Conservation (phyloP, 2,797 vertebrate genomes). For the Muscicapa striata region DNA sequence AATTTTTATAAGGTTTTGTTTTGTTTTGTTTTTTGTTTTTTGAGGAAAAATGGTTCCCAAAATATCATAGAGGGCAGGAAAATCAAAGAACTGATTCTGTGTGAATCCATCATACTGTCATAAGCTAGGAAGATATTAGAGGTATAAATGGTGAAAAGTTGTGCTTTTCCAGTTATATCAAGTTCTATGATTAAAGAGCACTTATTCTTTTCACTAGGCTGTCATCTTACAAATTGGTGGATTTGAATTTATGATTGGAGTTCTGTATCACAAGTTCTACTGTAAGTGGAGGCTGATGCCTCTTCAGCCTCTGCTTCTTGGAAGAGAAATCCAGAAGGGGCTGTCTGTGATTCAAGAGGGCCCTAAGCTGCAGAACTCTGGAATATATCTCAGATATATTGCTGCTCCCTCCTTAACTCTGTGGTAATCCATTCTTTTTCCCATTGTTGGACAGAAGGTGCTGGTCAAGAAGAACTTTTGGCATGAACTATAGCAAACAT, state of each 20-base stretch:
- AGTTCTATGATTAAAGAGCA: background rate
- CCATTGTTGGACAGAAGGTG: background rate
- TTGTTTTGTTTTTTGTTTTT: background rate
- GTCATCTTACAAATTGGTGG: background rate
- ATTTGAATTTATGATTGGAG: background rate
- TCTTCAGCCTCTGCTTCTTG: background rate
- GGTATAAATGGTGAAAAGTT: background rate
- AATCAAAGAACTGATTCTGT: constrained; percentile 46
- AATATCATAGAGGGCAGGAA: constrained; percentile 22
- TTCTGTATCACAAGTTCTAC: background rate
- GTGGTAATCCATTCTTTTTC: background rate
- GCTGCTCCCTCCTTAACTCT: background rate
- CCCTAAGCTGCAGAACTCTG: background rate
- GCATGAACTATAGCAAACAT: background rate
- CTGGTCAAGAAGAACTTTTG: background rate
- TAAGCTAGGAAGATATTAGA: constrained; percentile 9
- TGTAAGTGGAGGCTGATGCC: background rate
- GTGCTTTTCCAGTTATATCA: background rate
- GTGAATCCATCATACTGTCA: constrained; percentile 3
- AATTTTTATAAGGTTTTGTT: background rate
- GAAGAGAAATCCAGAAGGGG: background rate
- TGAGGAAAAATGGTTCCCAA: constrained; percentile 33
- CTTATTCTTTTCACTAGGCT: background rate
- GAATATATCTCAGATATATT: background rate
- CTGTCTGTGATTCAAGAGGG: background rate